These are phyloP conservation scores for Camptogramma bilineatum DNA, from an alignment of 2,888 invertebrate genomes.

Conservation along the genomic window DNA sequence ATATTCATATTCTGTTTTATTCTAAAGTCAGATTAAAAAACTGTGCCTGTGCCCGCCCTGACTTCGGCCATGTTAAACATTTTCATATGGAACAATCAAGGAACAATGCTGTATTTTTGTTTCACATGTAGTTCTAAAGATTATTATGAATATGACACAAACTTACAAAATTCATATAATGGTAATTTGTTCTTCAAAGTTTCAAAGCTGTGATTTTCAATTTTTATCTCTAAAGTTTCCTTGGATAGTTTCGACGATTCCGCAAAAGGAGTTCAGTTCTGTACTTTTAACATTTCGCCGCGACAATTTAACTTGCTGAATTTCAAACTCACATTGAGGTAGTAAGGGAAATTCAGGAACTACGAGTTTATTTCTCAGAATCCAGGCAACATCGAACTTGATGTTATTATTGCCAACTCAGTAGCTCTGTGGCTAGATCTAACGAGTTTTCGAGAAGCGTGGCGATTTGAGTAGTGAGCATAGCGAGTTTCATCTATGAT, in stretches of 20 bases:
- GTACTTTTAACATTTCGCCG: not conserved
- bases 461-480: not conserved
- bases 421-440: slow-evolving; percentile 9
- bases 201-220: not conserved
- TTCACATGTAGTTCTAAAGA: no score
- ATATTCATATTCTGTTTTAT: no score
- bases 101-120: no score
- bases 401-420: slow-evolving; percentile 16
- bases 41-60: no score
- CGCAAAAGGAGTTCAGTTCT: not conserved
- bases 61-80: no score
- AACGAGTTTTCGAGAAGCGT: slow-evolving; percentile 2
- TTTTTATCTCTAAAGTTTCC: not conserved
- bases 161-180: no score
- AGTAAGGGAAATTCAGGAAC: slow-evolving; percentile 20
- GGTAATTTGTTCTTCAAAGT: not conserved
- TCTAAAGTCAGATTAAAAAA: no score
- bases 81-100: no score
- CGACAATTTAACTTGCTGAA: slow-evolving; percentile 26
- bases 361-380: slow-evolving; percentile 19
- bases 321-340: slow-evolving; percentile 8
- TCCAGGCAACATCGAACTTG: slow-evolving; percentile 21
- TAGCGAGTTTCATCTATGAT: not conserved
- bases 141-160: no score
- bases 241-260: not conserved